These are phyloP conservation scores for Anolis sagrei DNA, from an alignment of 2,113 vertebrate species.

Conservation along the genomic window DNA sequence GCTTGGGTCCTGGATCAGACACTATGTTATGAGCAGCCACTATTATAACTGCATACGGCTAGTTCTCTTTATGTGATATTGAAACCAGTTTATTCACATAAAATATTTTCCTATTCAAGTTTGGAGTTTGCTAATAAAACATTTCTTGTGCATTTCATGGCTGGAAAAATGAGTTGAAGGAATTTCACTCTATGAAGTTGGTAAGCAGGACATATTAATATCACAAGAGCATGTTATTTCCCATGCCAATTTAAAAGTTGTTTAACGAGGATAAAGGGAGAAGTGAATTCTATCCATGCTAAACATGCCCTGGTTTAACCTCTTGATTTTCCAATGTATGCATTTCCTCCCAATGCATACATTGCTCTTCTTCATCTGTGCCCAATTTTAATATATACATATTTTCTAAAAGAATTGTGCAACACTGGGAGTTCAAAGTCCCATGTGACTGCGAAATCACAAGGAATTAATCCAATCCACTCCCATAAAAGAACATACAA, in stretches of 20 bases:
- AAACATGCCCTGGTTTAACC: neutral
- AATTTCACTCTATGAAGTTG: constrained; percentile 27
- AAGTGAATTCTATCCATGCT: neutral
- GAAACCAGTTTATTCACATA: neutral
- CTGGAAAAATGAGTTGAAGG: neutral
- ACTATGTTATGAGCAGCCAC: neutral
- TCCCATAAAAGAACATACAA: too few relatives aligned
- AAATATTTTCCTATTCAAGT: neutral
- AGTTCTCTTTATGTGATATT: neutral
- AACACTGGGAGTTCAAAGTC: too few relatives aligned
- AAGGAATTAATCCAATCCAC: too few relatives aligned
- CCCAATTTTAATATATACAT: too few relatives aligned
- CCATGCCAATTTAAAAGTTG: neutral
- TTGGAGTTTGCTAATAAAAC: neutral
- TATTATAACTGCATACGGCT: neutral
- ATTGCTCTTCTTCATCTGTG: too few relatives aligned
- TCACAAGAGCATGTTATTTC: neutral
- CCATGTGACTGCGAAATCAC: too few relatives aligned
- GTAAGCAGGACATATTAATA: neutral
- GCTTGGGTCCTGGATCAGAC: too few relatives aligned
- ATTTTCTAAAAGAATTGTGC: too few relatives aligned
- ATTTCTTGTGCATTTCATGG: neutral
- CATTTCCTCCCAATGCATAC: too few relatives aligned
- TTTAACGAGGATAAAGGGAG: neutral
- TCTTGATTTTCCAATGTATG: too few relatives aligned